phyloP scores from a whole-genome alignment of 2,797 vertebrate genomes.

The Molothrus aeneus region DNA sequence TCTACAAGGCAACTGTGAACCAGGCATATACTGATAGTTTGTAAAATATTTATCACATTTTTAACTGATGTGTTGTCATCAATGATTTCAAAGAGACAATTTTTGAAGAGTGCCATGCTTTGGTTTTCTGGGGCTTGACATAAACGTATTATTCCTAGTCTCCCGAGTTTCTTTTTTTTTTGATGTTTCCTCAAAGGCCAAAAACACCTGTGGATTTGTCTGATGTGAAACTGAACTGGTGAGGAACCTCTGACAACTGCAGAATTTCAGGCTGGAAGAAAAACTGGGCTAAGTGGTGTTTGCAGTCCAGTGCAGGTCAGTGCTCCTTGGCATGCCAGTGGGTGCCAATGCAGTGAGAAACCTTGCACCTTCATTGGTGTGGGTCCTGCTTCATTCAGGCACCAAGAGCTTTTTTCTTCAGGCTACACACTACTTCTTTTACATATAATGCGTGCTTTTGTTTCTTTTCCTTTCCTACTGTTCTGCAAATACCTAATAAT shows the following conservation, averaged over 20 bases:
- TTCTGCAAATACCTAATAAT: background rate
- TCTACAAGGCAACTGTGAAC: conserved; percentile 40
- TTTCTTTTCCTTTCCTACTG: background rate
- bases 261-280: background rate
- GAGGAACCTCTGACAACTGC: background rate
- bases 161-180: background rate
- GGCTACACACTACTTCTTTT: background rate
- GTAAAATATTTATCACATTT: conserved; percentile 37
- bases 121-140: background rate
- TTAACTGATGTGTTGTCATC: background rate
- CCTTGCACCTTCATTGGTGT: background rate
- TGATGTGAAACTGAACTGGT: background rate
- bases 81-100: background rate
- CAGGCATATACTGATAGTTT: conserved; percentile 5
- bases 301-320: background rate
- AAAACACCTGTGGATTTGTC: conserved; percentile 15
- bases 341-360: background rate
- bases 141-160: background rate
- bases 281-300: background rate
- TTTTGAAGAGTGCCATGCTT: background rate
- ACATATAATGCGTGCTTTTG: fast-evolving
- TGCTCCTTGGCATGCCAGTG: background rate
- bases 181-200: background rate
- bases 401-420: background rate
- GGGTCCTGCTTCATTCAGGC: background rate